phyloP scores from a whole-genome alignment of 2,797 vertebrate genomes.

The Myripristis murdjan region DNA sequence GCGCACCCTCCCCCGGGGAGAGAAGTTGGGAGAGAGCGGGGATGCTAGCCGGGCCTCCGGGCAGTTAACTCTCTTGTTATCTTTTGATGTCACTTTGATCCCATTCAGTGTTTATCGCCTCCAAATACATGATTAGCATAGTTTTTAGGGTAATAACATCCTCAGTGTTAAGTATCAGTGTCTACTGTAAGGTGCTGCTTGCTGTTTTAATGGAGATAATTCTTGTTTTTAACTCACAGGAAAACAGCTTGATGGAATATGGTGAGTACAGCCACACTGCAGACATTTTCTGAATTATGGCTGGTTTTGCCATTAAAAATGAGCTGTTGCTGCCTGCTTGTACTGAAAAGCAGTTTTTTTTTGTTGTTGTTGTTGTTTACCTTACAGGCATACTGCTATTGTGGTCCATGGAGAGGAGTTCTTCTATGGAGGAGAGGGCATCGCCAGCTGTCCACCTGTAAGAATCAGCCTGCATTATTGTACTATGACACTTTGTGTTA shows the following conservation, averaged over 20 bases:
- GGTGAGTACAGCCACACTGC: slow-evolving; percentile 85
- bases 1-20: neutral
- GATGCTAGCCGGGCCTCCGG: neutral
- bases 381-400: slow-evolving; percentile 94
- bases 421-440: slow-evolving; percentile 92
- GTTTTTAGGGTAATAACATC: too few relatives aligned
- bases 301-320: neutral
- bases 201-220: neutral
- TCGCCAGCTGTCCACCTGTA: slow-evolving; percentile 92
- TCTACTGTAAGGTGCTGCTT: neutral
- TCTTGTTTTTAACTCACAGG: slow-evolving; percentile 78
- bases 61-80: neutral
- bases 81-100: too few relatives aligned
- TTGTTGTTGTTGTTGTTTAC: slow-evolving; percentile 29
- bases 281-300: neutral
- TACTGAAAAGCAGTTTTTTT: too few relatives aligned
- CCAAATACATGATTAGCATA: too few relatives aligned
- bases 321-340: neutral
- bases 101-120: too few relatives aligned
- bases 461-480: slow-evolving; percentile 16
- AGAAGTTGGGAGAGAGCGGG: slow-evolving; percentile 10
- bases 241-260: slow-evolving; percentile 96
- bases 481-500: neutral
- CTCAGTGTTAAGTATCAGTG: too few relatives aligned
- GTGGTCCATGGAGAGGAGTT: slow-evolving; percentile 95